Base-by-base conservation (phyloP, 2,797 vertebrate genomes). In the Crenichthys baileyi region DNA sequence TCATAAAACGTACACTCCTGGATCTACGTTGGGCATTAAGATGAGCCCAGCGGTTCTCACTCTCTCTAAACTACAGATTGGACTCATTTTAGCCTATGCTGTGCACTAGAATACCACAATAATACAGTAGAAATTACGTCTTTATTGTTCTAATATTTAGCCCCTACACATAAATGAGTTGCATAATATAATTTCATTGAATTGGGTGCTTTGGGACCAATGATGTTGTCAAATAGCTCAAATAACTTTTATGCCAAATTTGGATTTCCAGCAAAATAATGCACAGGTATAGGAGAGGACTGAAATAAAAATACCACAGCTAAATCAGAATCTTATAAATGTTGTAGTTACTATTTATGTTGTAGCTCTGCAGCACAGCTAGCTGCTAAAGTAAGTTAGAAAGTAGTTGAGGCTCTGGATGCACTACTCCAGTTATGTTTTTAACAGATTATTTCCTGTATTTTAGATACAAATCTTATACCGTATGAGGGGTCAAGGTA, bases 41-140 rank as follows among this genome's bases (percentile, higher is more conserved):
- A 87, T 85, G 73, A 90, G 74, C 84, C 90, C 83, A 82, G 81
- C 83, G 16, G 72, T 89, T 91, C 80, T 84, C 56, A 8, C 56
- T 15, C 1, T 78, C 70, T 71, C 53, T 67, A 68, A 86, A 86
- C 61, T 44, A 13, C 18, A 60, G 75, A 7, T 53, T 83, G 55
- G 77, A 78, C 29, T 82, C 71, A 24, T 56, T 72, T 60, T 48
- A 36, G 31, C 31, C 55, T 63, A 26, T 16, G 36, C 29, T 72
- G 29, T 18, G 44, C 24, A 41, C 79, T 75, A 76, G 20, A n/a
- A 74, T 73, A 16, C 11, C 46, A 26, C 18, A 41, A 63, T 48
- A 56, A 39, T 20, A 20, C 65, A 55, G 29, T 78, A 76, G 15
- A 80, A 78, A 31, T 26, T 24, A 26, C 44, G 63, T 12, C 36